Percentiles rank a stretch among this genome's conserved stretches.
These are phyloP conservation scores for Patella depressa DNA, from an alignment of 2,888 invertebrate genomes.

Conservation along the genomic window DNA sequence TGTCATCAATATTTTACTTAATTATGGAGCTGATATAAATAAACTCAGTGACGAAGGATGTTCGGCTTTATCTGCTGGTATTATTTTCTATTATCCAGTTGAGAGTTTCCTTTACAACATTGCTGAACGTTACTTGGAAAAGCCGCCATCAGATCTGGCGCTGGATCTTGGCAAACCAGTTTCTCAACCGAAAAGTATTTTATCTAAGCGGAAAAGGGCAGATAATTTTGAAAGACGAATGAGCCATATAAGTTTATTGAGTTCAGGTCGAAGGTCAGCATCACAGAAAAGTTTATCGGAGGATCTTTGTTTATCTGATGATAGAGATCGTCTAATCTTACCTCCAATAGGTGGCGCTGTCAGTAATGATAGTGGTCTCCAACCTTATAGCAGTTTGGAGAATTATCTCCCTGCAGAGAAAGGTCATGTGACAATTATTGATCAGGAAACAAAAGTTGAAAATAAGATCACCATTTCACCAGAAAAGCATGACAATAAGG, in stretches of 20 bases:
- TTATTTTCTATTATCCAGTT: slow-evolving; percentile 68
- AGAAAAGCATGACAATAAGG: background rate
- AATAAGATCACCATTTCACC: slow-evolving; percentile 24
- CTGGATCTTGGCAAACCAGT: slow-evolving; percentile 13
- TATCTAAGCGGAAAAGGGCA: background rate
- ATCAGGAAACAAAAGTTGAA: background rate
- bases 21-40: slow-evolving; percentile 70
- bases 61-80: slow-evolving; percentile 68
- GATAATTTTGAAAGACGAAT: background rate
- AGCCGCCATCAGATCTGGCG: slow-evolving; percentile 23
- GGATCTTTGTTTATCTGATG: background rate
- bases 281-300: background rate
- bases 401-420: slow-evolving; percentile 10
- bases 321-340: slow-evolving; percentile 1
- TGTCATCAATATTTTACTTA: slow-evolving; percentile 67
- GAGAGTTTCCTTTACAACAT: slow-evolving; percentile 65
- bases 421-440: background rate
- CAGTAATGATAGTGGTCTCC: slow-evolving; percentile 39
- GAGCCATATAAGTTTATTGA: background rate
- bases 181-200: background rate
- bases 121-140: slow-evolving; percentile 50
- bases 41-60: slow-evolving; percentile 68
- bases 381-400: slow-evolving; percentile 28
- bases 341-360: background rate
- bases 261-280: background rate